A percentile compares a stretch with the other conserved stretches of the same genome.
Evolutionary conservation across 2,113 vertebrate species (phyloP).

Genomic region (Plotosus lineatus): DNA sequence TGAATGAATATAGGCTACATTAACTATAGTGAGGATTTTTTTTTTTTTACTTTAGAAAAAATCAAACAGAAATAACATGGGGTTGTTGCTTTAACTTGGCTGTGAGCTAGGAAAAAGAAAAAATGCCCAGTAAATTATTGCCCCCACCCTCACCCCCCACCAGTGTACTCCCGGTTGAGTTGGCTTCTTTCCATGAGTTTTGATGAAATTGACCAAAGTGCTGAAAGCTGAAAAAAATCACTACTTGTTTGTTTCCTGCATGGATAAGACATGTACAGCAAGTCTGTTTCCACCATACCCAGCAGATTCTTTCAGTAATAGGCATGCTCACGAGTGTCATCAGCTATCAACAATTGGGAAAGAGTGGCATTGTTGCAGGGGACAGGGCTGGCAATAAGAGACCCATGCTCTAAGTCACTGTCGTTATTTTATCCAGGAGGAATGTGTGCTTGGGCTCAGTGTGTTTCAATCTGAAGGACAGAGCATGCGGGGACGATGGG

Average conservation of each 20-base stretch:
- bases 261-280: not conserved
- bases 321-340: conserved; percentile 22
- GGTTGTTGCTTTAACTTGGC: not conserved
- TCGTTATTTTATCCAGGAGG: not conserved
- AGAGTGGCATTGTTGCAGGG: conserved; percentile 43
- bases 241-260: not conserved
- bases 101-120: not conserved
- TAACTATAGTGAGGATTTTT: too few species aligned
- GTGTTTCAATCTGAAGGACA: conserved; percentile 2
- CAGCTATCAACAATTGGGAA: conserved; percentile 24
- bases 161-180: too few species aligned
- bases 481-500: conserved; percentile 66
- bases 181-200: not conserved
- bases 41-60: too few species aligned
- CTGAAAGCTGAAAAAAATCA: not conserved
- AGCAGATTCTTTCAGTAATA: conserved; percentile 38
- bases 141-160: too few species aligned
- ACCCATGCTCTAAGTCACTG: not conserved
- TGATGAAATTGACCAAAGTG: not conserved
- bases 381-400: conserved; percentile 16
- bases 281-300: not conserved
- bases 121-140: not conserved
- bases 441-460: conserved; percentile 9
- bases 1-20: too few species aligned
- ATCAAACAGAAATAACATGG: too few species aligned